These are phyloP conservation scores for Drosophila fuyamai DNA, from an alignment of 1,140 invertebrate genomes.

Conservation along the genomic window DNA sequence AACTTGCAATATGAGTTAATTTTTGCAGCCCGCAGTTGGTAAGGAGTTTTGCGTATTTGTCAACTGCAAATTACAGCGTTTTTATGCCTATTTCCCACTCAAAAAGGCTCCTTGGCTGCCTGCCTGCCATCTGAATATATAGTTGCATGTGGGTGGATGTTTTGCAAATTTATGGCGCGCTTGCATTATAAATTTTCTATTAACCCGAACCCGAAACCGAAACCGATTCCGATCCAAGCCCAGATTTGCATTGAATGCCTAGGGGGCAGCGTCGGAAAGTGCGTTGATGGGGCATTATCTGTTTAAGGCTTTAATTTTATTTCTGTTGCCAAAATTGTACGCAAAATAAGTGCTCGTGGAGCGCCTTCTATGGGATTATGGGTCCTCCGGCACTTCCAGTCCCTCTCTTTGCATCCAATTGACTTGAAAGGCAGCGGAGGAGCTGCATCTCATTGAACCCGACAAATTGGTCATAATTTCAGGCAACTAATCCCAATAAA, in stretches of 20 bases:
- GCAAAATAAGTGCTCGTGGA: constrained; percentile 72
- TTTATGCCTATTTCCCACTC: constrained; percentile 71
- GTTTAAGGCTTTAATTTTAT: constrained; percentile 83
- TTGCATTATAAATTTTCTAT: constrained; percentile 81
- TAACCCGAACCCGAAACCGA: constrained; percentile 51
- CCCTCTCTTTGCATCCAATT: constrained; percentile 74
- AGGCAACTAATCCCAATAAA: constrained; percentile 82
- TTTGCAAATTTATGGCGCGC: constrained; percentile 73
- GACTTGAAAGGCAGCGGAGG: constrained; percentile 64
- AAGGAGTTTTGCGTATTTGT: constrained; percentile 77
- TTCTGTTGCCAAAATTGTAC: constrained; percentile 73
- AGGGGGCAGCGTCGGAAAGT: constrained; percentile 21
- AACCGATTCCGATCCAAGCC: constrained; percentile 10
- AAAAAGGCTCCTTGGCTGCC: constrained; percentile 28
- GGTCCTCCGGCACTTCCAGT: constrained; percentile 12
- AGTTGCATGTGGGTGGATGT: constrained; percentile 61
- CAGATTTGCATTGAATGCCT: constrained; percentile 78
- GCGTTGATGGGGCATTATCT: constrained; percentile 76
- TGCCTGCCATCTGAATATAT: neutral
- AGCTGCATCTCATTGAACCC: constrained; percentile 72
- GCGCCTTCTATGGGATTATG: constrained; percentile 68
- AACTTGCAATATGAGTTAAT: constrained; percentile 77
- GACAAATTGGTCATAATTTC: constrained; percentile 84
- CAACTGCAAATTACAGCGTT: constrained; percentile 81
- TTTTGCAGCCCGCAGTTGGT: constrained; percentile 48